Base-by-base conservation (phyloP, 92 coral and sea anemone species). In the Isaurus tuberculatus region DNA sequence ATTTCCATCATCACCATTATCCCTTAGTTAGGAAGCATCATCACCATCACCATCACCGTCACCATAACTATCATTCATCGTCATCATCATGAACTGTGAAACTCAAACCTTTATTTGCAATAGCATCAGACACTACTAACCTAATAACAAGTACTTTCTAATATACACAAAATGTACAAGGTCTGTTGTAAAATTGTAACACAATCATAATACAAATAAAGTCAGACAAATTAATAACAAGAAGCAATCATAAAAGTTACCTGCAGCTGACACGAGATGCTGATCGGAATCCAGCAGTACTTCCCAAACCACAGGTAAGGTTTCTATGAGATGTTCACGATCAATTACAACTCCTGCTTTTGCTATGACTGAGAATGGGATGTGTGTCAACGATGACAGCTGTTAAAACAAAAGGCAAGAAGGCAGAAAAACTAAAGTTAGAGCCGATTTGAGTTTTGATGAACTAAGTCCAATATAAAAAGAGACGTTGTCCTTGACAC, bases 241-340 rank as follows among this genome's bases (percentile, higher is more conserved):
- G 16, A 14, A 17, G 4, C 16, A 11, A n/a, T 51, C 19, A 19
- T 11, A 2, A 51, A 15, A 15, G 58, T 49, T 83, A 94, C 99
- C 99, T 36, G 93, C 98, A 43, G 98, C 94, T 13, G 99, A 94
- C 77, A 96, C 99, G 5, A 96, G 88, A 49, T 96, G 98, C 83
- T 96, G 98, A 65, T 94, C 92, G 0, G 86, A 92, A 77, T 91
- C 95, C 22, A 96, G 95, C 40, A 96, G 88, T 43, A 96, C 93
- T 83, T 96, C 98, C 99, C 99, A 96, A 10, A 91, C 95, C 46
- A 96, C 89, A 16, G 99, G 99, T 5, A 96, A 85, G n/a, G 97
- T 96, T 67, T 96, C 99, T 84, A 91, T 81, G 48, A 96, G 84
- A 42, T 91, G 93, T 28, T 86, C 89, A 1, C 88, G 90, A 27